phyloP scores from a whole-genome alignment of 2,113 vertebrate species.

The Geococcyx californianus region DNA sequence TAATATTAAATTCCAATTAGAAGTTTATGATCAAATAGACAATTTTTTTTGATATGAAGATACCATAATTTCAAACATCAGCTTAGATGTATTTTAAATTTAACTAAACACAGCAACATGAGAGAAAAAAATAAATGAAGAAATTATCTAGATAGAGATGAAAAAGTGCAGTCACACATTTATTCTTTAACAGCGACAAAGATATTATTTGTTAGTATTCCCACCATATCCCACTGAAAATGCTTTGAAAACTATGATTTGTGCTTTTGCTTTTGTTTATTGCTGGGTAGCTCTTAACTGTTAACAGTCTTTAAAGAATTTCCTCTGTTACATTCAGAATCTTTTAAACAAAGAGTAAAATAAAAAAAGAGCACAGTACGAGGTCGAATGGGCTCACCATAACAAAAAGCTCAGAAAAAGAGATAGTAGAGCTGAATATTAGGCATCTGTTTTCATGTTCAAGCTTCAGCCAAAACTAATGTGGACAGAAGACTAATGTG shows the following conservation, averaged over 20 bases:
- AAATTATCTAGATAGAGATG: background rate
- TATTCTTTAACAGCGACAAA: background rate
- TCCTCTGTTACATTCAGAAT: background rate
- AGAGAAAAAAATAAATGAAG: background rate
- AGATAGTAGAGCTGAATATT: background rate
- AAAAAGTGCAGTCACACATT: background rate
- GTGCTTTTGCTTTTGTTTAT: background rate
- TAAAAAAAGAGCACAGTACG: accelerated
- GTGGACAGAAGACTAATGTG: background rate
- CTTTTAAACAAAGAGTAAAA: background rate
- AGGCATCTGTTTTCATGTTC: background rate
- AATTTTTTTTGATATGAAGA: background rate
- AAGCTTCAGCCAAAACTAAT: background rate
- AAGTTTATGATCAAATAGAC: background rate
- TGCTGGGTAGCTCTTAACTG: background rate
- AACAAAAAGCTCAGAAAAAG: background rate
- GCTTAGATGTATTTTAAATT: background rate
- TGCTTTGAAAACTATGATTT: background rate
- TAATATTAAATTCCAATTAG: background rate
- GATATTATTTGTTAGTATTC: background rate
- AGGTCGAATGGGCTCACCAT: background rate
- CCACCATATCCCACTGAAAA: background rate
- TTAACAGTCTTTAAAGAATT: background rate
- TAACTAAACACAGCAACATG: background rate
- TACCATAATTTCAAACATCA: background rate